Conservation (phyloP, 2,888 invertebrate genomes). For the Leptarthrus brevirostris region DNA sequence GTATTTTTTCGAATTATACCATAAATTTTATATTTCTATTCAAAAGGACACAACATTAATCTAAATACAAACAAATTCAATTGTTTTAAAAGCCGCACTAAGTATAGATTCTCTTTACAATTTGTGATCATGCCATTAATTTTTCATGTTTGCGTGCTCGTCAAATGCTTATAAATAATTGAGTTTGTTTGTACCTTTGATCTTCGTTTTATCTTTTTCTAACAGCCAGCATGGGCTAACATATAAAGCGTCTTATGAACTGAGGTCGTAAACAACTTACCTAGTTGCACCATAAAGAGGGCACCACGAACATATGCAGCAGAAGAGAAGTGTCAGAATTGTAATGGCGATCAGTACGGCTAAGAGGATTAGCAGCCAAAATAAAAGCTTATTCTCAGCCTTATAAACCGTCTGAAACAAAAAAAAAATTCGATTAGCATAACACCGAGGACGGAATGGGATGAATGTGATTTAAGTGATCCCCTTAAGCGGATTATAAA, state of each 20-base stretch:
- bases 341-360: constrained; percentile 80
- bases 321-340: constrained; percentile 78
- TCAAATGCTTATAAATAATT: constrained; percentile 6
- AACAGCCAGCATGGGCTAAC: background rate
- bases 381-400: constrained; percentile 78
- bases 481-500: constrained; percentile 48
- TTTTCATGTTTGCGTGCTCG: too few species aligned
- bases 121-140: too few species aligned
- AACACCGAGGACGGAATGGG: background rate
- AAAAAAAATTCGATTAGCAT: constrained; percentile 38
- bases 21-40: background rate
- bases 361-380: constrained; percentile 83
- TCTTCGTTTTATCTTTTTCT: constrained; percentile 23
- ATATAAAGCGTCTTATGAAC: constrained; percentile 3
- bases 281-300: constrained; percentile 84
- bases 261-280: constrained; percentile 63
- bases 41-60: constrained; percentile 19
- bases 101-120: too few species aligned
- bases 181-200: constrained; percentile 26
- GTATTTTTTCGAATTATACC: constrained; percentile 19
- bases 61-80: constrained; percentile 24
- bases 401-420: constrained; percentile 76
- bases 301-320: constrained; percentile 87
- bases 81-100: too few species aligned
- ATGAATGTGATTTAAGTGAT: background rate